Evolutionary conservation across 2,113 vertebrate genomes (phyloP), one percentile per base, ranked within the genome.

Genomic region (Haemorhous mexicanus): DNA sequence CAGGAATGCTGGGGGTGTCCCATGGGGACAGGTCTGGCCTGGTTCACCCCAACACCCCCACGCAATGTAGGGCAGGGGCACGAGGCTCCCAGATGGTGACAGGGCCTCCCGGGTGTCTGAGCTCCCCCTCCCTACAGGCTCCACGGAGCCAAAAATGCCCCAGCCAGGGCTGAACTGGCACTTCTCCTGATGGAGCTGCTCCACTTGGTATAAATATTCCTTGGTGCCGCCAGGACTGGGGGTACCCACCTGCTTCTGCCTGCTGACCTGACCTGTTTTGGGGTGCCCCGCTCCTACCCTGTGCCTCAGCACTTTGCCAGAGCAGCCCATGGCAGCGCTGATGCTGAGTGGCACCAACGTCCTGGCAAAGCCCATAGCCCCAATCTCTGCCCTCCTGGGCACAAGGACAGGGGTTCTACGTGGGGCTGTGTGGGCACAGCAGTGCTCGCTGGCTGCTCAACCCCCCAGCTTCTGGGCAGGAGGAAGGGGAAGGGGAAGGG

Each of bases 181-280:
- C 59, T 80, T 80, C 64, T 92, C 91, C 94, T 94, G 47, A 37
- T 13, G 90, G 95, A 94, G 66, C 87, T 95, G 96, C 74, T 91
- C 93, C 77, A 93, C 56, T 94, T 95, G 67, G 69, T 79, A 96
- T 78, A 89, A 90, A 74, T n/a, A 59, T 22, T 74, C 61, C 35
- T 59, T 2, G 2, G 84, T 19, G 52, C 9, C 10, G 50, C 0
- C 5, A 67, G 21, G 37, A 33, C 24, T 0, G 2, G 35, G 30
- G 26, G 8, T 12, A 4, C 2, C 14, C n/a, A 17, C 9, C 37
- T 28, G 76, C 50, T 39, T 70, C 79, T 59, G 44, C 47, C 56
- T 90, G 50, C 78, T 2, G 7, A 53, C 16, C 84, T 84, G 89
- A 81, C 87, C 87, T 12, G 9, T 22, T 96, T 84, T 1, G 9